These are phyloP conservation scores for Sebastes hubbsi DNA, from an alignment of 2,797 vertebrate genomes.

Conservation along the genomic window DNA sequence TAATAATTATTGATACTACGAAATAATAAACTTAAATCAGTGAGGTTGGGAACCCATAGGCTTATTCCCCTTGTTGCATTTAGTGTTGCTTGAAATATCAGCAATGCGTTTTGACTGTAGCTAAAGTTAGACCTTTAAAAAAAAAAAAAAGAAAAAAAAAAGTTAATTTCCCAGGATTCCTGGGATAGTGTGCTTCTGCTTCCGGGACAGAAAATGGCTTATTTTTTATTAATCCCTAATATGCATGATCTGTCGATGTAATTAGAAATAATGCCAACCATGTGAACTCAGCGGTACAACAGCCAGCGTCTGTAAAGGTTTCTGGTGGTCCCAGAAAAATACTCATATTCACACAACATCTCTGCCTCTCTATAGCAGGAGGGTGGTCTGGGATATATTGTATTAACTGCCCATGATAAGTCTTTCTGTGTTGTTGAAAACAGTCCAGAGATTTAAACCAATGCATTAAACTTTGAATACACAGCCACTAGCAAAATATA, in stretches of 20 bases:
- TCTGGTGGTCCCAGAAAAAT: neutral
- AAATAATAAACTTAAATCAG: neutral
- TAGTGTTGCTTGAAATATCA: neutral
- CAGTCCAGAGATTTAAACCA: slow-evolving; percentile 25
- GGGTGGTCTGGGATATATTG: slow-evolving; percentile 13
- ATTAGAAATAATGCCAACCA: slow-evolving; percentile 1
- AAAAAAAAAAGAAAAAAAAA: too few relatives aligned
- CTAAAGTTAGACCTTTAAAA: too few relatives aligned
- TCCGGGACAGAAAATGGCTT: neutral
- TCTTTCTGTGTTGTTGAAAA: slow-evolving; percentile 5
- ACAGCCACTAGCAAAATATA: slow-evolving; percentile 9
- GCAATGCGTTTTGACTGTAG: neutral
- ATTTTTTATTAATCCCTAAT: neutral
- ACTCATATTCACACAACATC: neutral
- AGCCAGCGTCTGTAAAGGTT: neutral
- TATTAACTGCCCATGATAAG: slow-evolving; percentile 8
- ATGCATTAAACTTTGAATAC: slow-evolving; percentile 31
- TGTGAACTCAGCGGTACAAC: neutral
- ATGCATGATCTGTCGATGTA: neutral
- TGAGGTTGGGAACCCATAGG: neutral
- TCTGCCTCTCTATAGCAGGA: neutral
- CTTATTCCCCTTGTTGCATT: neutral
- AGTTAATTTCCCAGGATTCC: neutral
- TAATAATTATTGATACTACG: neutral
- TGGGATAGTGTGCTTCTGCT: neutral